Conservation (phyloP, 64 coral and sea anemone genomes). For the Cladopsammia gracilis region DNA sequence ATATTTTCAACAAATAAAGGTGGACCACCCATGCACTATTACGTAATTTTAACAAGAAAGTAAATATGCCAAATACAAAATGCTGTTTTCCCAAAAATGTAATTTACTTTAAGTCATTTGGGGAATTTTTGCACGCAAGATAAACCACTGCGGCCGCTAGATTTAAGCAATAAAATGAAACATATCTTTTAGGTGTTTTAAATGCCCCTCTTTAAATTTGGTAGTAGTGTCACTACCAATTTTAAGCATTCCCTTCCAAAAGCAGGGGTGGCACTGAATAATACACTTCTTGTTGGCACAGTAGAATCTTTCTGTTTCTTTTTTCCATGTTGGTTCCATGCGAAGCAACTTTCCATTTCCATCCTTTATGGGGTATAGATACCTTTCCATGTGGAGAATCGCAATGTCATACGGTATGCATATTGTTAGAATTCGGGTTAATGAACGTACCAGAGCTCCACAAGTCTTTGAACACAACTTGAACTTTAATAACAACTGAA, state of each 20-base stretch:
- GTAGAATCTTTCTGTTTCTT: constrained; percentile 31
- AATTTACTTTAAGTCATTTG: too few relatives aligned
- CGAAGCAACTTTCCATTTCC: constrained; percentile 2
- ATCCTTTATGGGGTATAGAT: constrained; percentile 4
- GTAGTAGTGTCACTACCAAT: neutral
- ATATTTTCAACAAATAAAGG: too few relatives aligned
- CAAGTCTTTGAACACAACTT: too few relatives aligned
- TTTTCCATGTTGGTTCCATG: constrained; percentile 34
- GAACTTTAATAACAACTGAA: too few relatives aligned
- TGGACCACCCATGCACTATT: too few relatives aligned
- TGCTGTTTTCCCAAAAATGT: too few relatives aligned
- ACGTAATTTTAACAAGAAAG: too few relatives aligned
- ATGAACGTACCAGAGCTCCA: too few relatives aligned
- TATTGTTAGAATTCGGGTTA: too few relatives aligned
- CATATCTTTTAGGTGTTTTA: neutral
- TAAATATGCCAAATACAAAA: too few relatives aligned
- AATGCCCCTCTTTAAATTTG: neutral
- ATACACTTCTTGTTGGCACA: constrained; percentile 17
- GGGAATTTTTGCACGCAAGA: too few relatives aligned
- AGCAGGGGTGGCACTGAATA: constrained; percentile 28
- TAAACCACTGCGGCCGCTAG: too few relatives aligned
- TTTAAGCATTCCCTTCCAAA: constrained; percentile 62
- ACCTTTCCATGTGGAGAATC: constrained; percentile 29
- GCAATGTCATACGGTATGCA: constrained; percentile 26
- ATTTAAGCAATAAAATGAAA: neutral